Percentiles rank a stretch among this genome's conserved stretches.
phyloP scores from a whole-genome alignment of 1,140 invertebrate genomes.

The Pseudomyrmex concolor region DNA sequence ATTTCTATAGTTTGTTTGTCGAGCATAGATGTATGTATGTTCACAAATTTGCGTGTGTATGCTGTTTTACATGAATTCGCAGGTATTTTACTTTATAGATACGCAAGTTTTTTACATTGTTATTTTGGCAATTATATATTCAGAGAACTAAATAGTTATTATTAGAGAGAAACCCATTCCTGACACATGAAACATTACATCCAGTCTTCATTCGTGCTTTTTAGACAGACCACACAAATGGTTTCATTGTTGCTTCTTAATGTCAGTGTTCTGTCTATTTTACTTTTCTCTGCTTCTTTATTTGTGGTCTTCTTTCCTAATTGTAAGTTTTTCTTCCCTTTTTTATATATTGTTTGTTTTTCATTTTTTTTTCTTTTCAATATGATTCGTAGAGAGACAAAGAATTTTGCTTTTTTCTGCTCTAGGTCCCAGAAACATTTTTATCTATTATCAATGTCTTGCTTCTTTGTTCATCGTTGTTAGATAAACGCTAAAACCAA shows the following conservation, averaged over 20 bases:
- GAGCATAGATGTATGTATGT: too few species aligned
- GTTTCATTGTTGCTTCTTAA: neutral
- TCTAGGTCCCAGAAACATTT: slow-evolving; percentile 21
- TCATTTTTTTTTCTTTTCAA: neutral
- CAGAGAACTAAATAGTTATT: too few species aligned
- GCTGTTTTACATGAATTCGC: too few species aligned
- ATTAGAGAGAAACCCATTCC: too few species aligned
- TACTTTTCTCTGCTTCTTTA: neutral
- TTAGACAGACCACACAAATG: neutral
- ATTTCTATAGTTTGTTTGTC: too few species aligned
- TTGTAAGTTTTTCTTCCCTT: neutral
- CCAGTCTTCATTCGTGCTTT: too few species aligned
- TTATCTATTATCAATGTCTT: neutral
- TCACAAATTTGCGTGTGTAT: too few species aligned
- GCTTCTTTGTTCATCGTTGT: neutral
- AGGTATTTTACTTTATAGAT: too few species aligned
- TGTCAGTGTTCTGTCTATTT: neutral
- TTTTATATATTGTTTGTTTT: neutral
- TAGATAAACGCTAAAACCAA: neutral
- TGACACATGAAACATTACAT: too few species aligned
- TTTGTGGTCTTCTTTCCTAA: neutral
- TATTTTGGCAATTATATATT: too few species aligned
- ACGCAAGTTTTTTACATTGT: too few species aligned
- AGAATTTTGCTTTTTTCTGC: neutral
- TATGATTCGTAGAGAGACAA: neutral